Evolutionary conservation across 2,113 vertebrate species (phyloP).

Genomic region (Anser cygnoides): DNA sequence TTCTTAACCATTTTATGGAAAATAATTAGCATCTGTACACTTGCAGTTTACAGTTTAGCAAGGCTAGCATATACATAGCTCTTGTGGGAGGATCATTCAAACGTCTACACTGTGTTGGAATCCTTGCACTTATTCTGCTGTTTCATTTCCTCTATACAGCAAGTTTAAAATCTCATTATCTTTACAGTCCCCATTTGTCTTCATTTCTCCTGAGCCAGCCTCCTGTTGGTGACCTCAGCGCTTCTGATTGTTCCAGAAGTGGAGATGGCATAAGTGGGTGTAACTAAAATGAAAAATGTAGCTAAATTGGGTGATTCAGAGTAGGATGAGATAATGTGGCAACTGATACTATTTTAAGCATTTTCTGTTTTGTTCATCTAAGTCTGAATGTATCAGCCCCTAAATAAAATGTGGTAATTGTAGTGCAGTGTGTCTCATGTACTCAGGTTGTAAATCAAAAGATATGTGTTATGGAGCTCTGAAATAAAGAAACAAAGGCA

Average conservation of each 20-base stretch:
- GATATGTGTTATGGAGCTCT: not conserved
- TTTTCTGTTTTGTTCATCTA: not conserved
- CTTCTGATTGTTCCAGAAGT: not conserved
- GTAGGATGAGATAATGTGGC: slow-evolving; percentile 30
- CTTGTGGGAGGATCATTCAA: not conserved
- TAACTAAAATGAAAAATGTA: not conserved
- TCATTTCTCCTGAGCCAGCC: not conserved
- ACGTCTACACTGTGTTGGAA: not conserved
- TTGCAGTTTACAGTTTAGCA: not conserved
- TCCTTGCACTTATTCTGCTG: not conserved
- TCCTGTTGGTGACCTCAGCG: not conserved
- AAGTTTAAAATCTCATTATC: not conserved
- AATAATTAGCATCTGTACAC: not conserved
- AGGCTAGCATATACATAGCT: not conserved
- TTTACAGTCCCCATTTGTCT: not conserved
- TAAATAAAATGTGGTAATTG: not conserved
- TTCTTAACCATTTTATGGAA: not conserved
- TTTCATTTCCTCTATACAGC: not conserved
- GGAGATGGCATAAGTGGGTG: not conserved
- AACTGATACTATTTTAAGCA: not conserved
- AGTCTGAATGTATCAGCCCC: not conserved
- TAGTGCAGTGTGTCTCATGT: not conserved
- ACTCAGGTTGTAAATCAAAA: not conserved
- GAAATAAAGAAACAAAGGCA: not conserved
- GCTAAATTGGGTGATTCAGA: slow-evolving; percentile 10